Base-by-base conservation (phyloP, 2,888 invertebrate genomes). In the Chrysolina americana region DNA sequence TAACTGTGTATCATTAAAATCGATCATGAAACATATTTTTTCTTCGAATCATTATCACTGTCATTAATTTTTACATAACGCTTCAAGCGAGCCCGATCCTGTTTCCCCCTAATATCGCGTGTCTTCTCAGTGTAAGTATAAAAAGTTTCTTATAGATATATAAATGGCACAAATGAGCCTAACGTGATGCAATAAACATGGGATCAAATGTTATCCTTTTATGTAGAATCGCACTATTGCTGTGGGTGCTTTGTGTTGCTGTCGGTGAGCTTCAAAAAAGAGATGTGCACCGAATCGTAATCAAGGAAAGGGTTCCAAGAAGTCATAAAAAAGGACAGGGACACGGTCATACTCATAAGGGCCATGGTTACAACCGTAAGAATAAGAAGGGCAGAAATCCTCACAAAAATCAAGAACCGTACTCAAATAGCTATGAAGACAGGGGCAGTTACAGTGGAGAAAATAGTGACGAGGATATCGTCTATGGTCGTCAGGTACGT, bases 281-380 rank as follows among this genome's bases (percentile, higher is more conserved):
- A 48, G 76, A 76, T 17, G 76, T 76, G 21, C 71, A 73, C 47
- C 68, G 71, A 13, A 74, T 71, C 56, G 59, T 76, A 15, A 71
- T 76, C 36, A 50, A 71, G 21, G 65, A 76, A 13, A 71, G 71
- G 28, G 63, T 65, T 17, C 71, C 73, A 28, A 74, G 73, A 47
- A 69, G 71, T 23, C 70, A 73, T 5, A 69, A 75, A 59, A 73
- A 68, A 19, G 59, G 64, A 11, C 28, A 62, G 6, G 59, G n/a
- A n/a, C 69, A 59, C 8, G 17, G 50, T 4, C 68, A 53, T 63
- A 21, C 53, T 23, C 66, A 36, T 47, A 41, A 48, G 21, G 48
- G 65, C n/a, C 70, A 28, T 59, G 41, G 65, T 8, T 28, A 48
- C 3, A 62, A 36, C n/a, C 19, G 44, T 44, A 74, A 53, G 21